phyloP scores from a whole-genome alignment of 1,140 invertebrate genomes.

The Neodiprion virginianus region DNA sequence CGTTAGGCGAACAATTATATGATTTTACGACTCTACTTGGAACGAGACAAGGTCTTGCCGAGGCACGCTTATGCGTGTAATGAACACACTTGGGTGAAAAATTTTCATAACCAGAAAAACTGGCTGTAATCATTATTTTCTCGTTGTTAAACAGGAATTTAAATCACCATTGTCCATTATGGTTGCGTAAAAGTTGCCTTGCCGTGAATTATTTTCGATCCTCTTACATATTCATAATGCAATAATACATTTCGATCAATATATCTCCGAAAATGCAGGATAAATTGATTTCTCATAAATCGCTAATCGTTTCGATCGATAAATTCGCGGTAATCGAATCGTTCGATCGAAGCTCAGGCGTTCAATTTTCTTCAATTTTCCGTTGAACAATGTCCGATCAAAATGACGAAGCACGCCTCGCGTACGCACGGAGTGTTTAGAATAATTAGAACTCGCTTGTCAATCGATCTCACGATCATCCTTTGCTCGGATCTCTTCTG shows the following conservation, averaged over 20 bases:
- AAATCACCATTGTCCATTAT: too few species aligned
- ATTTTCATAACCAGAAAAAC: slow-evolving; percentile 3
- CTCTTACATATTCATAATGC: too few species aligned
- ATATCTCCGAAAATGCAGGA: too few species aligned
- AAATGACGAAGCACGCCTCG: slow-evolving; percentile 19
- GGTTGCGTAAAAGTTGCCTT: too few species aligned
- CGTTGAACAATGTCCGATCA: slow-evolving; percentile 38
- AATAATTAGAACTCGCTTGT: background rate
- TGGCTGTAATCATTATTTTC: background rate
- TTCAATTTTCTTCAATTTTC: slow-evolving; percentile 33
- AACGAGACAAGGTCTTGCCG: background rate
- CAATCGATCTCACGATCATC: slow-evolving; percentile 22
- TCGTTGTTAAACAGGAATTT: too few species aligned
- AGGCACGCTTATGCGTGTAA: background rate
- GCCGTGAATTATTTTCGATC: too few species aligned
- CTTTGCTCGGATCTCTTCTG: slow-evolving; percentile 21
- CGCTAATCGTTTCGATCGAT: too few species aligned
- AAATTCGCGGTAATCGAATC: too few species aligned
- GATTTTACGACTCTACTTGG: background rate
- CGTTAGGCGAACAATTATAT: too few species aligned
- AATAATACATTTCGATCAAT: too few species aligned
- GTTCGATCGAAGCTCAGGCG: too few species aligned
- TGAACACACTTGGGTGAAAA: background rate
- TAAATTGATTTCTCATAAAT: too few species aligned
- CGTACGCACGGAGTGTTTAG: background rate